Conservation (phyloP, 2,888 invertebrate genomes). For the Apeira syringaria region DNA sequence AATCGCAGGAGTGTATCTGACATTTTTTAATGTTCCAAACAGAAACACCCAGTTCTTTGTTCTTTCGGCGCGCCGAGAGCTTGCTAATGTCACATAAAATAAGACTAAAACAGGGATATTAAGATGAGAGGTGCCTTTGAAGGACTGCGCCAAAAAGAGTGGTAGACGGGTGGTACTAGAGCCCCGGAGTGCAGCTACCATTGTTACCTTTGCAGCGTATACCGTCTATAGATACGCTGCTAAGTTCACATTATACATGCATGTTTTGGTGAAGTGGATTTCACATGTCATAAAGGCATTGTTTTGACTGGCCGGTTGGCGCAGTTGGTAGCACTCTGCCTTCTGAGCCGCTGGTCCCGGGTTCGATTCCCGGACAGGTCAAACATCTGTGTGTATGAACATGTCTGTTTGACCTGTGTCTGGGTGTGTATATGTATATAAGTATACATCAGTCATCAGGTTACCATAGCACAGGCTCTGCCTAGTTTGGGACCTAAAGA, state of each 20-base stretch:
- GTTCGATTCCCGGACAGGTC: no score
- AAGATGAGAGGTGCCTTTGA: constrained; percentile 77
- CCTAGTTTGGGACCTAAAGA: no score
- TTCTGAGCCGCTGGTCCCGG: no score
- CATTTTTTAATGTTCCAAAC: constrained; percentile 4
- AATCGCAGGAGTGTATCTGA: not conserved
- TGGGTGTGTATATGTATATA: no score
- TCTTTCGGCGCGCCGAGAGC: constrained; percentile 39
- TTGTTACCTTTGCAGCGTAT: constrained; percentile 25
- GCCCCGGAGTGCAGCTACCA: constrained; percentile 30
- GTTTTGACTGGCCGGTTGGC: no score
- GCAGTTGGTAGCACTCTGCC: no score
- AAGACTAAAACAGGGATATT: constrained; percentile 78
- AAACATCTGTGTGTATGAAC: no score
- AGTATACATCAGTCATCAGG: no score
- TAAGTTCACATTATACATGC: constrained; percentile 8
- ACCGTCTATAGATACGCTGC: constrained; percentile 15
- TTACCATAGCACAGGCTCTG: no score
- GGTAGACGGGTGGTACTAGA: constrained; percentile 51
- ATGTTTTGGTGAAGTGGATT: no score
- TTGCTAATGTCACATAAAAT: constrained; percentile 75
- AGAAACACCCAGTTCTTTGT: constrained; percentile 44
- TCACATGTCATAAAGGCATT: no score
- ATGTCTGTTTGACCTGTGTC: no score
- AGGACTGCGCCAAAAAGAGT: constrained; percentile 69